These are phyloP conservation scores for Chironomus tepperi DNA, from an alignment of 1,140 invertebrate species.

Conservation along the genomic window DNA sequence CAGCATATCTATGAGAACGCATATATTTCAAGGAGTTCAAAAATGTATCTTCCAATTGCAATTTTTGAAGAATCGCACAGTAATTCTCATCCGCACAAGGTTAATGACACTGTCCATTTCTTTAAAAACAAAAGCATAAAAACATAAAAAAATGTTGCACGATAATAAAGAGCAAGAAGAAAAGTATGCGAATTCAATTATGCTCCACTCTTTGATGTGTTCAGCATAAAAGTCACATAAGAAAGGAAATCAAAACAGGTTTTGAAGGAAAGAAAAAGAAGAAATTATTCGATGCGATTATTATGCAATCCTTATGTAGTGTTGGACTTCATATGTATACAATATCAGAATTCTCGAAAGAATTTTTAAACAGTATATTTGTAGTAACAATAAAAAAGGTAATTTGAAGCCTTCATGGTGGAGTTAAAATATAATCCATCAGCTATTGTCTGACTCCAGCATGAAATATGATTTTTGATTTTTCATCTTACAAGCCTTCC, in stretches of 20 bases:
- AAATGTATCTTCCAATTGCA: no score
- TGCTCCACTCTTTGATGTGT: no score
- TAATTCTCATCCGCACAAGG: background rate
- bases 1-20: no score
- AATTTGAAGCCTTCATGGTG: no score
- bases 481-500: background rate
- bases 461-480: slow-evolving; percentile 15
- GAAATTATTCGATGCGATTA: background rate
- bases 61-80: no score
- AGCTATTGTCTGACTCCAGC: background rate
- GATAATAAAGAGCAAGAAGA: no score
- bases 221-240: no score
- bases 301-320: background rate
- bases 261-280: background rate
- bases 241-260: background rate
- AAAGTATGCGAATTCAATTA: no score
- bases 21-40: no score
- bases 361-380: no score
- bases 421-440: background rate
- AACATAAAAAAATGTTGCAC: background rate
- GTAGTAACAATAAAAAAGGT: no score
- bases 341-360: no score
- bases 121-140: background rate
- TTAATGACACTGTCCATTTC: background rate
- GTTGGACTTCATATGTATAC: background rate